These are phyloP conservation scores for Bryconaethiops microstoma DNA, from an alignment of 2,797 vertebrate genomes.

Conservation along the genomic window DNA sequence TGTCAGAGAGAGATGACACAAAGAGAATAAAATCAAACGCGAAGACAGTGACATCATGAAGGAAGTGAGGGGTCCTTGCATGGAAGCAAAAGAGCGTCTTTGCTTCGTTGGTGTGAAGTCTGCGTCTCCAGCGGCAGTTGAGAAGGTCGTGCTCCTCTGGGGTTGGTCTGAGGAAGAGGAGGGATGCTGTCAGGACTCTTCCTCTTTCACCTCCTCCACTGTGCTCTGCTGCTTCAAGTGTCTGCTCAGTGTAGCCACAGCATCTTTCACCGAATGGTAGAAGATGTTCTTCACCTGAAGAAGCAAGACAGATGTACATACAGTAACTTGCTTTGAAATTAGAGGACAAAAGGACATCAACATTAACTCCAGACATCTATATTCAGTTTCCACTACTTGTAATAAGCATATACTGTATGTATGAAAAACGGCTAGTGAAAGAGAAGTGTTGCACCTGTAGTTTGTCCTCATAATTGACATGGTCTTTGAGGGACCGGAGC, in stretches of 20 bases:
- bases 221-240: conserved; percentile 54
- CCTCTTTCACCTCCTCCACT: conserved; percentile 45
- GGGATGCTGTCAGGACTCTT: conserved; percentile 55
- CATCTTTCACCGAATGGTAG: conserved; percentile 87
- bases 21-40: conserved; percentile 16
- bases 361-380: too few species aligned
- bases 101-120: conserved; percentile 20
- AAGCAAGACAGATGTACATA: conserved; percentile 15
- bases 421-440: not conserved
- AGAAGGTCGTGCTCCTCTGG: conserved; percentile 33
- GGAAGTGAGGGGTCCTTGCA: conserved; percentile 25
- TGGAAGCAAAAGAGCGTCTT: conserved; percentile 24
- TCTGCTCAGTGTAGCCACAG: conserved; percentile 81
- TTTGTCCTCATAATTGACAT: conserved; percentile 89
- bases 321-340: not conserved
- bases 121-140: not conserved
- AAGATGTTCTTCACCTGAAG: conserved; percentile 87
- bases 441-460: conserved; percentile 77
- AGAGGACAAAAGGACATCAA: not conserved
- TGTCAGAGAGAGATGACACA: conserved; percentile 12
- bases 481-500: conserved; percentile 83
- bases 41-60: conserved; percentile 42
- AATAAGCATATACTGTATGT: not conserved
- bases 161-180: conserved; percentile 23
- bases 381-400: not conserved